Conservation (phyloP, 2,113 vertebrate genomes). For the Laterallus jamaicensis region DNA sequence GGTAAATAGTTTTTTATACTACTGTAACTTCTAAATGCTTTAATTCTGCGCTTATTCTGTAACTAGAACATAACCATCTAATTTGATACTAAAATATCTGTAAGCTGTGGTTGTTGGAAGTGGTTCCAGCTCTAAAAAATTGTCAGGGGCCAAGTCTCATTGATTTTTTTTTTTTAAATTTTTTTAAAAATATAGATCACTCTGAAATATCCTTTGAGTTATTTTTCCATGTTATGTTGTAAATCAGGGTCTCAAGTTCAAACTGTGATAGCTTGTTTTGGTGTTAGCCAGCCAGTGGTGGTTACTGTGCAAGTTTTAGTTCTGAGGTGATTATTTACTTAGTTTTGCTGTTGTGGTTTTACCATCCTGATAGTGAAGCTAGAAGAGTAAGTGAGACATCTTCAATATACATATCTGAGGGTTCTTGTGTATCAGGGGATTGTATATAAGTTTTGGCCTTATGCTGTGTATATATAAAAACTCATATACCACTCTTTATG, state of each 20-base stretch:
- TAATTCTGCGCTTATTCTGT: not conserved
- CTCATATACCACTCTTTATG: not conserved
- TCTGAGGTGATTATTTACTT: not conserved
- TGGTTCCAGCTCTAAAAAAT: not conserved
- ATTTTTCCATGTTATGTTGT: not conserved
- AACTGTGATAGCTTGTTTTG: not conserved
- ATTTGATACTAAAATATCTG: not conserved
- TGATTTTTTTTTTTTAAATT: no score
- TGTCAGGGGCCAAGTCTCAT: not conserved
- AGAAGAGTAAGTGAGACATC: not conserved
- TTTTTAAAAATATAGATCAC: not conserved
- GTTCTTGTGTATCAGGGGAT: not conserved
- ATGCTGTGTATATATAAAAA: not conserved
- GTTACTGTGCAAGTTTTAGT: not conserved
- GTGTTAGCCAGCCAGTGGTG: not conserved
- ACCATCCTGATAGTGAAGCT: not conserved
- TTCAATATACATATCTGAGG: not conserved
- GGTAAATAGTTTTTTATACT: not conserved
- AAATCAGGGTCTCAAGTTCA: not conserved
- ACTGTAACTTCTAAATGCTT: not conserved
- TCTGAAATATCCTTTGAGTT: not conserved
- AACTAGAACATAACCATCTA: not conserved
- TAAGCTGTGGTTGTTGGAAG: not conserved
- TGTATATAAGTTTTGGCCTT: not conserved
- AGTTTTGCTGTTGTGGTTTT: not conserved